These are phyloP conservation scores for Hyles lineata DNA, from an alignment of 2,888 invertebrate genomes.

Conservation along the genomic window DNA sequence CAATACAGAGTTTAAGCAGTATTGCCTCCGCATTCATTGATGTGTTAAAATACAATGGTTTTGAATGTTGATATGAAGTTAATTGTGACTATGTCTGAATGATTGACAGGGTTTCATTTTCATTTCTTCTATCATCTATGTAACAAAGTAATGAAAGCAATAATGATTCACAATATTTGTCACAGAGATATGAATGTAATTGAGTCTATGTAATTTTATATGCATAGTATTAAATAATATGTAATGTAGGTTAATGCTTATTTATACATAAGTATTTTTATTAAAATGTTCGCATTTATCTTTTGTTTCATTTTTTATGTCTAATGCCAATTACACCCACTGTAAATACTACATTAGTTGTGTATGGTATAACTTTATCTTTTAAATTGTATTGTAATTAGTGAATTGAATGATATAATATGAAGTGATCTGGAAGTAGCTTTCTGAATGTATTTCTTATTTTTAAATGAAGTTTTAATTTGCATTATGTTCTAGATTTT, in stretches of 20 bases:
- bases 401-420: too few species aligned
- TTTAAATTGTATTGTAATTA: too few species aligned
- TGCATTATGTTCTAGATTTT: too few species aligned
- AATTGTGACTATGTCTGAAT: background rate
- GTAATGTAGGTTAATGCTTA: slow-evolving; percentile 30
- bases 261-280: slow-evolving; percentile 39
- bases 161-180: background rate
- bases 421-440: too few species aligned
- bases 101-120: background rate
- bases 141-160: background rate
- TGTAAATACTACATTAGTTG: too few species aligned
- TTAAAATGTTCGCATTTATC: slow-evolving; percentile 22
- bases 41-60: background rate
- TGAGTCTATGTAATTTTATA: slow-evolving; percentile 15
- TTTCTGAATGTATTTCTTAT: too few species aligned
- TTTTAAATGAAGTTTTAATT: too few species aligned
- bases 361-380: too few species aligned
- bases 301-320: slow-evolving; percentile 10
- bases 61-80: background rate
- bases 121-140: background rate
- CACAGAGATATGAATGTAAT: background rate
- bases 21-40: background rate
- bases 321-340: background rate
- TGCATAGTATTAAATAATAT: background rate
- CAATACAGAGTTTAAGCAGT: background rate